A percentile compares a stretch with the other conserved stretches of the same genome.
Evolutionary conservation across 2,113 vertebrate genomes (phyloP).

Genomic region (Indri indri): DNA sequence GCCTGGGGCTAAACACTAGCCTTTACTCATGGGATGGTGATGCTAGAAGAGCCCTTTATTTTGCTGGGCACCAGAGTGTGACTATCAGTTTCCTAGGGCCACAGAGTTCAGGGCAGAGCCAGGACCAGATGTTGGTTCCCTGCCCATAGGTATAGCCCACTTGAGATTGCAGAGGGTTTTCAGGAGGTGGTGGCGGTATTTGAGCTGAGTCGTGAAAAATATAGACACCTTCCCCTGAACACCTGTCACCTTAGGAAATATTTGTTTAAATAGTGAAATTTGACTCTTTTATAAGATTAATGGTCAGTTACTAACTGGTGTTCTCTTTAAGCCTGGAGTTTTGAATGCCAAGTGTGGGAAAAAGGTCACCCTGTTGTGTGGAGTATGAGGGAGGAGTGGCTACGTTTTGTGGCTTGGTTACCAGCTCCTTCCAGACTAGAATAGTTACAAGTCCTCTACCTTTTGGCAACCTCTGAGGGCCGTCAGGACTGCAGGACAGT

Average conservation of each 20-base stretch:
- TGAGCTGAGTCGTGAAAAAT: not conserved
- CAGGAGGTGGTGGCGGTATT: not conserved
- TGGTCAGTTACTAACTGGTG: not conserved
- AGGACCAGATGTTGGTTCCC: not conserved
- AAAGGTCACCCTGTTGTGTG: not conserved
- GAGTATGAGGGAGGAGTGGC: not conserved
- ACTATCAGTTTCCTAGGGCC: not conserved
- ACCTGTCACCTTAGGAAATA: not conserved
- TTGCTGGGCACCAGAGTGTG: not conserved
- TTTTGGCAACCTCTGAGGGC: not conserved
- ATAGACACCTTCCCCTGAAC: not conserved
- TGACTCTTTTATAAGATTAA: not conserved
- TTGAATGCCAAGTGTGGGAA: not conserved
- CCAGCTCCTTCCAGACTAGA: not conserved
- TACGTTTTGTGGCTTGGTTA: not conserved
- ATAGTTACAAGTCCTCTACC: not conserved
- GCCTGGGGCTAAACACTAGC: not conserved
- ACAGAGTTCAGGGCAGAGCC: not conserved
- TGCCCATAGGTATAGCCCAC: not conserved
- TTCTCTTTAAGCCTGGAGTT: not conserved
- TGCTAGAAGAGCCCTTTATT: not conserved
- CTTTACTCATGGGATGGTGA: not conserved
- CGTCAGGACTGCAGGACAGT: not conserved
- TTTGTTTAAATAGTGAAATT: not conserved
- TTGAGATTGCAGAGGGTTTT: not conserved